Conservation (phyloP, 2,113 vertebrate species). For the Platycercus adscitus region DNA sequence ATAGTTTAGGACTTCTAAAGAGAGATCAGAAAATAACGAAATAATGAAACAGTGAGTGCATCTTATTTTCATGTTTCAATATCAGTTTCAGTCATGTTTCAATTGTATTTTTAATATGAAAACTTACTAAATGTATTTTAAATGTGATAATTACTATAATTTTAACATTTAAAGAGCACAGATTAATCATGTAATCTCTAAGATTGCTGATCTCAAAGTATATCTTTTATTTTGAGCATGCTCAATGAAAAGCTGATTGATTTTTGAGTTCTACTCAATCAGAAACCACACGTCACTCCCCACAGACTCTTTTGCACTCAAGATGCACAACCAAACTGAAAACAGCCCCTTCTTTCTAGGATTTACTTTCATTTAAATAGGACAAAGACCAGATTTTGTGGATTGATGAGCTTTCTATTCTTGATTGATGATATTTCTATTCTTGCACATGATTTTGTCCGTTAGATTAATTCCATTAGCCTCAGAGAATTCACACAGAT, state of each 20-base stretch:
- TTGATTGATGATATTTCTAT: background rate
- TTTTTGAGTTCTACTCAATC: background rate
- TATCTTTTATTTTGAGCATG: background rate
- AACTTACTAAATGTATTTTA: background rate
- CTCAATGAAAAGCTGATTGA: background rate
- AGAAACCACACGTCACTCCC: background rate
- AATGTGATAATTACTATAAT: background rate
- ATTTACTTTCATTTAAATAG: background rate
- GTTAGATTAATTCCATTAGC: background rate
- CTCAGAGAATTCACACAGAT: background rate
- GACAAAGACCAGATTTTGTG: background rate
- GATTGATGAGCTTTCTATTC: background rate
- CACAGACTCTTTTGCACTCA: background rate
- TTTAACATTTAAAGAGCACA: background rate
- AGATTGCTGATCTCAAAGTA: background rate
- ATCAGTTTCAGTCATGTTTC: background rate
- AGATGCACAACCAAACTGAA: background rate
- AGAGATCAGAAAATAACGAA: background rate
- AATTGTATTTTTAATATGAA: conserved; percentile 10
- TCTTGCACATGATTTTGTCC: background rate
- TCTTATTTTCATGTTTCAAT: background rate
- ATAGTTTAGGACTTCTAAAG: background rate
- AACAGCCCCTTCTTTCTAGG: background rate
- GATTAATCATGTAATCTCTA: background rate
- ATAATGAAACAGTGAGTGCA: background rate